A percentile compares a stretch with the other conserved stretches of the same genome.
Evolutionary conservation across 2,797 vertebrate species (phyloP).

Genomic region (Ctenochaetus hawaiiensis): DNA sequence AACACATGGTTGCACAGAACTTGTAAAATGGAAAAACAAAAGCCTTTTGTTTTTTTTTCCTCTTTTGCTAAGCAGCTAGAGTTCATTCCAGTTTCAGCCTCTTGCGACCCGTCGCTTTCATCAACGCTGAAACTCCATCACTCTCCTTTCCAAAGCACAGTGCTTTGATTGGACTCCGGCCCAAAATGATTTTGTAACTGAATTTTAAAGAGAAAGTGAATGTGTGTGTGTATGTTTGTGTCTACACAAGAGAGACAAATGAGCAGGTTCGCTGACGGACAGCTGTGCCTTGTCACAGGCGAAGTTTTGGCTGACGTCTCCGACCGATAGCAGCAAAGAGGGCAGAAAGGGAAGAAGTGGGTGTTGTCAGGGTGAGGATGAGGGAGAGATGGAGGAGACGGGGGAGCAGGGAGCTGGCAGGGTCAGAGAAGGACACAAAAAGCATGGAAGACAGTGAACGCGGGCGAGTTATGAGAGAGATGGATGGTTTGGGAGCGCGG

Average conservation of each 20-base stretch:
- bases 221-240: constrained; percentile 15
- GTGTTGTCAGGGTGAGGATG: constrained; percentile 54
- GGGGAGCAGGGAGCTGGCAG: constrained; percentile 35
- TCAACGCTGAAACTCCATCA: constrained; percentile 41
- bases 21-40: constrained; percentile 53
- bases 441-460: constrained; percentile 22
- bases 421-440: constrained; percentile 39
- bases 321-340: constrained; percentile 38
- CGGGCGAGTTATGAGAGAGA: constrained; percentile 54
- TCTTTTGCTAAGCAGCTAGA: constrained; percentile 29
- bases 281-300: constrained; percentile 72
- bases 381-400: constrained; percentile 37
- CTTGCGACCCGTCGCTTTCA: constrained; percentile 32
- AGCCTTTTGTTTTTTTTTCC: constrained; percentile 21
- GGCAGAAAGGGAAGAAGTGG: constrained; percentile 54
- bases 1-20: constrained; percentile 1
- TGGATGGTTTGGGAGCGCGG: constrained; percentile 51
- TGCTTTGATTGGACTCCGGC: constrained; percentile 55
- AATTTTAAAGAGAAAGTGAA: constrained; percentile 53
- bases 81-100: constrained; percentile 22
- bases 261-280: constrained; percentile 59
- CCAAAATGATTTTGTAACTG: constrained; percentile 55
- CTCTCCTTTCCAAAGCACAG: background rate
- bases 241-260: constrained; percentile 68
- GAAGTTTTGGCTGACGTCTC: constrained; percentile 70